Percentiles rank a stretch among this genome's conserved stretches.
Evolutionary conservation across 2,797 vertebrate species (phyloP).

Genomic region (Thaleichthys pacificus): DNA sequence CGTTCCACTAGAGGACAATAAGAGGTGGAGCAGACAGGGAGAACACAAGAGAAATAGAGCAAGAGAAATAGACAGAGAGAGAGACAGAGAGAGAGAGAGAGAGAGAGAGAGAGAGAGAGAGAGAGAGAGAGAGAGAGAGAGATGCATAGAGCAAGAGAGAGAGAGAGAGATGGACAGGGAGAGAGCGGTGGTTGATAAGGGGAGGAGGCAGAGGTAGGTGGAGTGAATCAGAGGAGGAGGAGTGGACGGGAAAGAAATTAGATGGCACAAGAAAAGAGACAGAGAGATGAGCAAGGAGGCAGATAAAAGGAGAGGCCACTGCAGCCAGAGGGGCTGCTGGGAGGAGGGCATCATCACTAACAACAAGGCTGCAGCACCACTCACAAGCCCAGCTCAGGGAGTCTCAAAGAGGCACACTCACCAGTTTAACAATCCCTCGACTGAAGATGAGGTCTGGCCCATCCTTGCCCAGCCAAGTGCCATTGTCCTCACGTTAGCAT

Average conservation of each 20-base stretch:
- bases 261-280: neutral
- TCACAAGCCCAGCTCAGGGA: neutral
- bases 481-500: constrained; percentile 33
- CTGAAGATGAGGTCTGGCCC: constrained; percentile 18
- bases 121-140: neutral
- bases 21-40: neutral
- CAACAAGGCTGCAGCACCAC: neutral
- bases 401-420: neutral
- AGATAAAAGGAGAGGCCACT: constrained; percentile 2
- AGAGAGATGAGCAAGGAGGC: neutral
- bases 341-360: constrained; percentile 33
- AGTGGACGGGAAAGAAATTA: neutral
- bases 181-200: neutral
- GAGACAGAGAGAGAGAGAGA: neutral
- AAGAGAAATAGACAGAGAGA: neutral
- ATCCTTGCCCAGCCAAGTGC: constrained; percentile 20
- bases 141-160: neutral
- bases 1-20: constrained; percentile 5
- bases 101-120: neutral
- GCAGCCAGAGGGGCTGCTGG: constrained; percentile 9
- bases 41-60: constrained; percentile 6
- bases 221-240: neutral
- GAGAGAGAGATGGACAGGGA: neutral
- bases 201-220: neutral
- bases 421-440: constrained; percentile 25